Percentiles rank a stretch among this genome's conserved stretches.
Conservation (phyloP, 1,140 invertebrate genomes). For the Cydia splendana region DNA sequence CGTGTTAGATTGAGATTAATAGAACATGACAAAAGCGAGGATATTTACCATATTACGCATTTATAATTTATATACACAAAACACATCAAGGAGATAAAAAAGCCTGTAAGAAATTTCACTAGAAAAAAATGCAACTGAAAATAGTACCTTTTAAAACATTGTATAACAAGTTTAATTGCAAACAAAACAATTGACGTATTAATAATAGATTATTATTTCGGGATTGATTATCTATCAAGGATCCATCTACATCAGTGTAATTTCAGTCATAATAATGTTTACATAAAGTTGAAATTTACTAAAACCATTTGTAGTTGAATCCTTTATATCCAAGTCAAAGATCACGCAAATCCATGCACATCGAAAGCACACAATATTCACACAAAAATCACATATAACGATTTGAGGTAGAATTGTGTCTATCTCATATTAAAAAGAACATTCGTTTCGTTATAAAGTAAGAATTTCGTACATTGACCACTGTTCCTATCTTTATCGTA, state of each 20-base stretch:
- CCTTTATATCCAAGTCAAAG: not conserved
- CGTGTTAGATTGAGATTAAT: not conserved
- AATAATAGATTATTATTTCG: not conserved
- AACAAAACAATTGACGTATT: conserved; percentile 4
- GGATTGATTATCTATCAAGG: not conserved
- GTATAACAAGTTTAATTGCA: not conserved
- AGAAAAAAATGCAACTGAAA: conserved; percentile 6
- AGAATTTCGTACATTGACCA: no score
- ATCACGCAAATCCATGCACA: conserved; percentile 1
- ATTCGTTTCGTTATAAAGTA: no score
- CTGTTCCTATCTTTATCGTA: no score
- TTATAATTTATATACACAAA: not conserved
- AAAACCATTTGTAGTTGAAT: not conserved
- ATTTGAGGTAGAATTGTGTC: conserved; percentile 1
- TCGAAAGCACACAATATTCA: conserved; percentile 8
- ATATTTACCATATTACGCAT: conserved; percentile 18
- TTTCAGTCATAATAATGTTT: no score
- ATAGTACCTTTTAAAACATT: not conserved
- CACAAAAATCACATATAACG: not conserved
- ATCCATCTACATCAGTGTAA: no score
- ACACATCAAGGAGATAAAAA: not conserved
- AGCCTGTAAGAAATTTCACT: not conserved
- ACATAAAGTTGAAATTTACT: not conserved
- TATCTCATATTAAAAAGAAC: not conserved
- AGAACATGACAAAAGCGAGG: not conserved